Base-by-base conservation (phyloP, 2,888 invertebrate genomes). In the Xanthostigma xanthostigma region DNA sequence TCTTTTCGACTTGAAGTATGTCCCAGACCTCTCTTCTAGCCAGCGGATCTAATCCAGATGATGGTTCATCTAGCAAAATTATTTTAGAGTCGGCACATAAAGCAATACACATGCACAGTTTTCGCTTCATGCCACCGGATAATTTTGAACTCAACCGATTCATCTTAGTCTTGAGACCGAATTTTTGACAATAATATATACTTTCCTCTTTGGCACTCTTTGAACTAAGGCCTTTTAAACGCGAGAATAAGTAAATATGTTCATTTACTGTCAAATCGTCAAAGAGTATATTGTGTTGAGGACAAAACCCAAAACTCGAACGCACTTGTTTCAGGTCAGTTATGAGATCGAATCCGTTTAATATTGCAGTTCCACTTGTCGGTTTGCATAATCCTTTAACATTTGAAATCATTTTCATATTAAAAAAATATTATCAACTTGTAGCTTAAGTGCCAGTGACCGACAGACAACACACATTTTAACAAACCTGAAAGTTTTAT, bases 21-120 rank as follows among this genome's bases (percentile, higher is more conserved):
- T 86, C 81, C 89, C 89, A 89, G 1, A 87, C 71, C 12, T 78
- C 79, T 39, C 86, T 70, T 34, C 86, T 67, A 0, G 85, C 82
- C n/a, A 84, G 76, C 0, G 86, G 86, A 64, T 87, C 87, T 74
- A 88, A 80, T 11, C 87, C 87, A 0, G 84, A 81, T 2, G 84
- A 84, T 2, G 83, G 82, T 58, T 82, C 81, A 59, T 82, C 81
- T 8, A 78, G 68, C 13, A 80, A 62, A 14, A 80, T 77, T 8
- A 80, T 78, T 51, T 78, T 76, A 0, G 83, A 80, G 8, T 74
- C 75, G 0, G 83, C 84, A 53, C 81, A 76, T 36, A 85, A 63
- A 0, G 84, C 84, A 51, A 82, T 77, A 2, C 80, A 81, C 8
- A 84, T 75, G 13, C 79, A 79, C 5, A 85, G 62, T 40, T 83